Conservation (phyloP, 2,113 vertebrate species). For the Cynoglossus semilaevis region DNA sequence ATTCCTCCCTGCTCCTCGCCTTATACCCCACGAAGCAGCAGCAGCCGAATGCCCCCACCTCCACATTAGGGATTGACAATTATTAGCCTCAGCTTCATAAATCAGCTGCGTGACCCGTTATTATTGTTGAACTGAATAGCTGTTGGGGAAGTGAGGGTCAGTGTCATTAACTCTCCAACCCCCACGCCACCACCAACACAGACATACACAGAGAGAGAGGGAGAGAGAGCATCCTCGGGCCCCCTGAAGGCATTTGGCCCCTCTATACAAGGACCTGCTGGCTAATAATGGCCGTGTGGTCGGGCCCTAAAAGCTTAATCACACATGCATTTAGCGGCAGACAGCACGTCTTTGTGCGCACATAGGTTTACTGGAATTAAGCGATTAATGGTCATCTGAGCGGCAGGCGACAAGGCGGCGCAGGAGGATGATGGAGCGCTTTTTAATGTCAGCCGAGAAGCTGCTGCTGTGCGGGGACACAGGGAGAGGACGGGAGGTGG, state of each 20-base stretch:
- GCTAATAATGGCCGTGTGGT: slow-evolving; percentile 88
- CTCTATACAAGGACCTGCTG: slow-evolving; percentile 86
- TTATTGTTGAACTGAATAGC: slow-evolving; percentile 95
- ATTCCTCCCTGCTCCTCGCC: slow-evolving; percentile 46
- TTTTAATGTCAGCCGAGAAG: slow-evolving; percentile 78
- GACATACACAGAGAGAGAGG: slow-evolving; percentile 65
- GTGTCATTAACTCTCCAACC: slow-evolving; percentile 95
- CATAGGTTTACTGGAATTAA: slow-evolving; percentile 97
- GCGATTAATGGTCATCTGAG: slow-evolving; percentile 94
- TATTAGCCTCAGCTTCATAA: slow-evolving; percentile 92
- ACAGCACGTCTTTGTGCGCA: slow-evolving; percentile 94
- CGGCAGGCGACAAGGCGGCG: slow-evolving; percentile 87
- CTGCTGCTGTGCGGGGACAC: slow-evolving; percentile 5
- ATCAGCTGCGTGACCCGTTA: slow-evolving; percentile 95
- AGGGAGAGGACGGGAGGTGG: slow-evolving; percentile 14
- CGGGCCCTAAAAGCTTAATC: slow-evolving; percentile 84
- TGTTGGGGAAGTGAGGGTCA: slow-evolving; percentile 97
- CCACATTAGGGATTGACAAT: slow-evolving; percentile 90
- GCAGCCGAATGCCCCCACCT: slow-evolving; percentile 16
- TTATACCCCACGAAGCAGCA: background rate
- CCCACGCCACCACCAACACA: slow-evolving; percentile 81
- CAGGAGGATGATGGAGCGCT: slow-evolving; percentile 89
- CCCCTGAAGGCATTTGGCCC: slow-evolving; percentile 86
- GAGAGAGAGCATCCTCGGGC: slow-evolving; percentile 76
- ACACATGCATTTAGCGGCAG: slow-evolving; percentile 87